A percentile compares a stretch with the other conserved stretches of the same genome.
Conservation (phyloP, 2,797 vertebrate genomes). For the Limnodromus scolopaceus region DNA sequence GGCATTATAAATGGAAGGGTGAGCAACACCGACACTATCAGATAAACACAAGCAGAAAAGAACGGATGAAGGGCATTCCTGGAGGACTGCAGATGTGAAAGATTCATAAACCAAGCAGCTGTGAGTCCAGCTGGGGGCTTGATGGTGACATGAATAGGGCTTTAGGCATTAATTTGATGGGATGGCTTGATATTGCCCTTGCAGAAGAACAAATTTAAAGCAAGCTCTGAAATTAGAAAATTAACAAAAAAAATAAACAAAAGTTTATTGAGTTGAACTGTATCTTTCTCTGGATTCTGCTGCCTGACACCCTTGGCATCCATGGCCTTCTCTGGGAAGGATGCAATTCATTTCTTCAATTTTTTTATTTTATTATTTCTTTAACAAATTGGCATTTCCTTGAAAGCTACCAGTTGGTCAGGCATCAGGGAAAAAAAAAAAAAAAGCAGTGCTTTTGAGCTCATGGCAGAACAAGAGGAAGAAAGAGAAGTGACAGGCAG, state of each 20-base stretch:
- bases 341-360: not conserved
- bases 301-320: not conserved
- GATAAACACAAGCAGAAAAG: not conserved
- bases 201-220: not conserved
- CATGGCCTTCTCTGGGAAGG: not conserved
- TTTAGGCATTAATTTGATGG: constrained; percentile 42
- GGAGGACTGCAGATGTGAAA: constrained; percentile 41
- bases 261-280: not conserved
- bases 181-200: not conserved
- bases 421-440: not conserved
- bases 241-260: not conserved
- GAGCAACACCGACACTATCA: not conserved
- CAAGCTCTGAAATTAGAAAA: constrained; percentile 8
- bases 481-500: not conserved
- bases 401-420: not conserved
- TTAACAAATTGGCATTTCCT: not conserved
- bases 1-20: constrained; percentile 15
- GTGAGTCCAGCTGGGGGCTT: constrained; percentile 11
- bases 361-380: not conserved
- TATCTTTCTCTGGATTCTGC: not conserved
- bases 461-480: not conserved
- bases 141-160: not conserved
- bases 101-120: constrained; percentile 39
- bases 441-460: not conserved
- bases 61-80: constrained; percentile 42